Evolutionary conservation across 2,113 vertebrate genomes (phyloP), one percentile per base, ranked within the genome.

Genomic region (Cryptomyrus ogoouensis): DNA sequence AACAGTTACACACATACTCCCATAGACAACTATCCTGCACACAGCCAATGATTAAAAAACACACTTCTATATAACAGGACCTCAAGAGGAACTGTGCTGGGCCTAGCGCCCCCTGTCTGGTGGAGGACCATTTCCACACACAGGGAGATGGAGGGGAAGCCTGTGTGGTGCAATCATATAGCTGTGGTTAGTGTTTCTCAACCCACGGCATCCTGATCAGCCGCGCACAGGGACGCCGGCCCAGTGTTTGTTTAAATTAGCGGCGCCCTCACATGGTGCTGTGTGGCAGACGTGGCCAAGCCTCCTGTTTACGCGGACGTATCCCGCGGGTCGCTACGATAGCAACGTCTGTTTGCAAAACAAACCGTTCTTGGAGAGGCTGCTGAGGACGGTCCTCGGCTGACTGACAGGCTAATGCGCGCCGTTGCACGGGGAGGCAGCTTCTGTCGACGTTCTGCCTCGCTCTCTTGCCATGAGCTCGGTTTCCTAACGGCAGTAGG

Each of bases 271-370:
- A 15, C 46, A 49, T 86, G 44, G 44, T 50, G 21, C 83, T 5
- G 31, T 87, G 85, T 27, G 12, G 49, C 17, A 31, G 35, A 52
- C 50, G 31, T 53, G 27, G 85, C 44, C 31, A 53, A 52, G 24
- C 27, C 50, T 53, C 85, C 44, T 47, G 83, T 47, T 84, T n/a
- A 46, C 21, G 21, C 83, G 44, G 46, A 21, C 42, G 39, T 44
- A 8, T 84, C 83, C 50, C 85, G 27, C 1, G 49, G 50, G 50
- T 21, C 15, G 50, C 42, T 15, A 46, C 24, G 47, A 50, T 49
- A 50, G 47, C 83, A 49, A 21, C 27, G 46, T 53, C 85, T 87
- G 85, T 87, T 87, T 87, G 85, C 85, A 87, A 35, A 87, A 87
- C 50, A 87, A 19, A 87, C 5, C 31, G 13, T 13, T 46, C 85